Base-by-base conservation (phyloP, 64 coral and sea anemone species). In the Acropora yongei region DNA sequence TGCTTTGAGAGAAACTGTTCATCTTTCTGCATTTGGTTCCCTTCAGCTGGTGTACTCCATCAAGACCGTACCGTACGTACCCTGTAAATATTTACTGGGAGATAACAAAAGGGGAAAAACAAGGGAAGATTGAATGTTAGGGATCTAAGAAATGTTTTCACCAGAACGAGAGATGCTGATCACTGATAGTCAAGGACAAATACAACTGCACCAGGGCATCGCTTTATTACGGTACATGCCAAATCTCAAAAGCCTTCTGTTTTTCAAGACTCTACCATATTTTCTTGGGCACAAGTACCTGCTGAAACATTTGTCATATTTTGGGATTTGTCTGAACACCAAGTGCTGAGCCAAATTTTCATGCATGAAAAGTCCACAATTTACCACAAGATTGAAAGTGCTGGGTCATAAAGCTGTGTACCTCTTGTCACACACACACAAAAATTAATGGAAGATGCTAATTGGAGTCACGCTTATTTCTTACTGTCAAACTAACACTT, bases 41-140 rank as follows among this genome's bases (percentile, higher is more conserved):
- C 92, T 97, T 97, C 95, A 93, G 95, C 95, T 80, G 92, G 89
- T 94, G 92, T 97, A 94, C 95, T 97, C 95, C 95, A 90, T 97
- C 92, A 93, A 96, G 80, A 83, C 41, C 80, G 80, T 82, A 83
- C 41, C 80, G 80, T 82, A 92, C 80, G 83, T 83, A 97, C 88
- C 95, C 95, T 97, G 90, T 93, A 89, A 83, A 93, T 71, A 90
- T 91, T 97, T 97, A 94, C 89, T 90, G 92, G 90, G 92, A 93
- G 91, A 97, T 91, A 92, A 96, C 93, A 88, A 90, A 97, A 92
- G 93, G 95, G 92, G 95, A 92, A 97, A 97, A 97, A 88, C 90
- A 96, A 87, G 95, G 95, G 93, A 94, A 75, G 88, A 75, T 86
- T 93, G 80, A 96, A 96, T 93, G 63, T 85, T 85, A 85, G 82